Base-by-base conservation (phyloP, 2,797 vertebrate species). In the Sebastes baramenuke region DNA sequence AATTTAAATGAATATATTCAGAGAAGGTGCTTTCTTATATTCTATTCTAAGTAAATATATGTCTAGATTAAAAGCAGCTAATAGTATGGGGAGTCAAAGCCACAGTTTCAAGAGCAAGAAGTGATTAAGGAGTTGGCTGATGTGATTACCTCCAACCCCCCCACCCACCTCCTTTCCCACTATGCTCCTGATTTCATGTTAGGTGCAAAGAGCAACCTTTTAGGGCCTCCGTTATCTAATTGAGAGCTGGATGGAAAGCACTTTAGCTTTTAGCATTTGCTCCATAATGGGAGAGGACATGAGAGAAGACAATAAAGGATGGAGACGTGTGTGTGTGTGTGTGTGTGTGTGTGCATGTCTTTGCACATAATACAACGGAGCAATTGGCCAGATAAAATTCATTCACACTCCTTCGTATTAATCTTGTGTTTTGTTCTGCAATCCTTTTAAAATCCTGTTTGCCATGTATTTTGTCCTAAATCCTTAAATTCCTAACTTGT, bases 181-280 rank as follows among this genome's bases (percentile, higher is more conserved):
- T 29, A n/a, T 30, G 72, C 78, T 72, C 30, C 58, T 67, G 70
- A 84, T 77, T 55, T 76, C 38, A 77, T 79, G 22, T 88, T 70
- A 74, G 79, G 81, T 83, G 77, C 75, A 81, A 84, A 77, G 80
- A 88, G 77, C 64, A 82, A 67, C 66, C 80, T 83, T 87, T 88
- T 72, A 89, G 55, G 25, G 32, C 38, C 72, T 62, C 27, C 30
- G 75, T 88, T 91, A 92, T 93, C 62, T 77, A 90, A 93, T 90
- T 78, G 62, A 77, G 69, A 49, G 70, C 72, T 81, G 52, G 79
- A 65, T 60, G 36, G 80, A 83, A 82, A 90, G 87, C 86, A 88
- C 89, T 93, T 90, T 88, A 71, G 87, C 88, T 91, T 88, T 88
- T 78, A 88, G 85, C 73, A 77, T 87, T 84, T 65, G 27, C 62